Evolutionary conservation across 2,113 vertebrate species (phyloP).

Genomic region (Antechinus flavipes): DNA sequence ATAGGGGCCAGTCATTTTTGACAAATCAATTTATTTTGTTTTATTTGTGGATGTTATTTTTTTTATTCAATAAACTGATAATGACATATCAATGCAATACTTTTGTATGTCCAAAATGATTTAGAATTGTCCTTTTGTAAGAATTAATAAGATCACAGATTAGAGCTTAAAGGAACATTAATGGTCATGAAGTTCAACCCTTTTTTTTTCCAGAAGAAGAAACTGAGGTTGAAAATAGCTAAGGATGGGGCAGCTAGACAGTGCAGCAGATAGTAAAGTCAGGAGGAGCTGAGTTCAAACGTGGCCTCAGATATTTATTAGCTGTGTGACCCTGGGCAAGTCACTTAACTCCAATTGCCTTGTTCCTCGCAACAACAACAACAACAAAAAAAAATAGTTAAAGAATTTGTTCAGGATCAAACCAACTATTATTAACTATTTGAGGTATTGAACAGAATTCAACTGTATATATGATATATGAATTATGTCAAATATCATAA

Average conservation of each 20-base stretch:
- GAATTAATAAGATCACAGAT: not conserved
- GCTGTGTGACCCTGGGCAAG: too few species aligned
- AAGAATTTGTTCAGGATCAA: not conserved
- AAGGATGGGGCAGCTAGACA: not conserved
- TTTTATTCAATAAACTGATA: constrained; percentile 30
- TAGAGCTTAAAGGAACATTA: not conserved
- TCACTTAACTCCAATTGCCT: too few species aligned
- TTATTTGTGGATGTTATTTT: not conserved
- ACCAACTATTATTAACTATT: not conserved
- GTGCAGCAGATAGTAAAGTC: too few species aligned
- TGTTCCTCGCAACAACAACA: too few species aligned
- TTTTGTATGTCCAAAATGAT: not conserved
- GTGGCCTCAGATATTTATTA: too few species aligned
- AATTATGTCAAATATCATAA: not conserved
- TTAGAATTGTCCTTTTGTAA: constrained; percentile 10
- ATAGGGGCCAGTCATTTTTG: not conserved
- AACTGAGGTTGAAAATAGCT: not conserved
- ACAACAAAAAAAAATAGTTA: not conserved
- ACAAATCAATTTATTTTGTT: constrained; percentile 4
- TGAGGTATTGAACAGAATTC: not conserved
- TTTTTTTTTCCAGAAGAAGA: not conserved
- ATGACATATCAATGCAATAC: not conserved
- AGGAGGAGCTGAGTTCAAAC: too few species aligned
- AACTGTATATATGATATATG: not conserved
- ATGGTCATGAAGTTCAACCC: not conserved